phyloP scores from a whole-genome alignment of 2,113 vertebrate genomes.

The Cololabis saira region DNA sequence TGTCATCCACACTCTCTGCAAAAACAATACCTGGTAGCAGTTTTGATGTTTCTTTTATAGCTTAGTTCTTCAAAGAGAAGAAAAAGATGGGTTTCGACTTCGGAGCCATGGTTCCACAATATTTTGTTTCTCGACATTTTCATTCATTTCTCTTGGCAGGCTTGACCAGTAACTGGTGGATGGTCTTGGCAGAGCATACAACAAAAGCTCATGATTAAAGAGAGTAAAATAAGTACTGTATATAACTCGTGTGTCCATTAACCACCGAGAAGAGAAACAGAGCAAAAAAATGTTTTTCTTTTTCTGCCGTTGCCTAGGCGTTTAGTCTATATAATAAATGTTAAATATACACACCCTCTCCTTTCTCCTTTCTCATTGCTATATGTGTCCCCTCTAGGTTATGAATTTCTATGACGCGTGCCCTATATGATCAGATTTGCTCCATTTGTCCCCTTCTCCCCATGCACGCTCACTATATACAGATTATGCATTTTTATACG shows the following conservation, averaged over 20 bases:
- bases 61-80: constrained; percentile 58
- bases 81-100: constrained; percentile 71
- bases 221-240: constrained; percentile 81
- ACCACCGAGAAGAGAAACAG: constrained; percentile 75
- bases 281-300: constrained; percentile 65
- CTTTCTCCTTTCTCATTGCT: constrained; percentile 19
- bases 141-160: constrained; percentile 82
- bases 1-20: constrained; percentile 26
- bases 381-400: constrained; percentile 41
- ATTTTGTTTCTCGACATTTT: constrained; percentile 80
- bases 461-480: constrained; percentile 20
- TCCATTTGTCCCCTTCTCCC: constrained; percentile 22
- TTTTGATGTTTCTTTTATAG: constrained; percentile 69
- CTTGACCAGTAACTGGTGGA: constrained; percentile 69
- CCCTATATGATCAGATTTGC: constrained; percentile 50
- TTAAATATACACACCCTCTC: constrained; percentile 48
- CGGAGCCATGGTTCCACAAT: constrained; percentile 71
- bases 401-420: constrained; percentile 45
- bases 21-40: constrained; percentile 63
- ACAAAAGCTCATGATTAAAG: constrained; percentile 84
- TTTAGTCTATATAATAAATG: constrained; percentile 58
- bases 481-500: constrained; percentile 27
- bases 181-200: constrained; percentile 77
- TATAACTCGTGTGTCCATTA: constrained; percentile 82
- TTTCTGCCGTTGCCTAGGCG: constrained; percentile 50